These are phyloP conservation scores for Bombus soroeensis DNA, from an alignment of 1,140 invertebrate genomes.

Conservation along the genomic window DNA sequence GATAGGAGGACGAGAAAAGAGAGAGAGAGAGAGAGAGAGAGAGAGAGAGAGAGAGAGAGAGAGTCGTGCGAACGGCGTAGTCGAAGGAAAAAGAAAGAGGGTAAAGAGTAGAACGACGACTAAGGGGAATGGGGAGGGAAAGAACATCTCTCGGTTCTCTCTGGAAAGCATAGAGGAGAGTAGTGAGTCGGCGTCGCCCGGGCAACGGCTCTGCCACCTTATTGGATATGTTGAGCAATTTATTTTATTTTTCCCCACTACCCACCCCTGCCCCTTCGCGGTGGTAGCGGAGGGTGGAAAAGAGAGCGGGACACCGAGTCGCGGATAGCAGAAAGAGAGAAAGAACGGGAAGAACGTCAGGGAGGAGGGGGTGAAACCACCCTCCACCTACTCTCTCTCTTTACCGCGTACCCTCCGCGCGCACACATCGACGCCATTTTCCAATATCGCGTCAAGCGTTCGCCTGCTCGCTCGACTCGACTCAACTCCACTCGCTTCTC, in stretches of 20 bases:
- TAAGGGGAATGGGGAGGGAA: conserved; percentile 33
- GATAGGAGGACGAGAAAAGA: not conserved
- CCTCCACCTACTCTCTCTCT: conserved; percentile 52
- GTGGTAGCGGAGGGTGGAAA: conserved; percentile 18
- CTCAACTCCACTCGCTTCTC: conserved; percentile 8
- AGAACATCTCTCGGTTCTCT: conserved; percentile 67
- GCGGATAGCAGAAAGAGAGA: conserved; percentile 10
- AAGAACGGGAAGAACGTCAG: conserved; percentile 53
- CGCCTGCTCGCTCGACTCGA: conserved; percentile 48
- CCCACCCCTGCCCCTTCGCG: conserved; percentile 32
- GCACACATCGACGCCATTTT: conserved; percentile 82
- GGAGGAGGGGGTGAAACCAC: conserved; percentile 56
- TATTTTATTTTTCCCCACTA: conserved; percentile 83
- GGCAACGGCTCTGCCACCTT: conserved; percentile 82
- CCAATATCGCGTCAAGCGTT: conserved; percentile 80
- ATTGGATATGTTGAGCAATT: conserved; percentile 83
- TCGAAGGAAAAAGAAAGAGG: conserved; percentile 26
- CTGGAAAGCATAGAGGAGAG: conserved; percentile 70
- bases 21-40: not conserved
- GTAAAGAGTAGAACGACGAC: not conserved
- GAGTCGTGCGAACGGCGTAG: conserved; percentile 9
- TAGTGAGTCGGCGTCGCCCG: conserved; percentile 79
- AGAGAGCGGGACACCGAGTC: conserved; percentile 8
- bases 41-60: conserved; percentile 31
- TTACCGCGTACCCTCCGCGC: conserved; percentile 63